Conservation (phyloP, 2,113 vertebrate genomes). For the Catharus minimus region DNA sequence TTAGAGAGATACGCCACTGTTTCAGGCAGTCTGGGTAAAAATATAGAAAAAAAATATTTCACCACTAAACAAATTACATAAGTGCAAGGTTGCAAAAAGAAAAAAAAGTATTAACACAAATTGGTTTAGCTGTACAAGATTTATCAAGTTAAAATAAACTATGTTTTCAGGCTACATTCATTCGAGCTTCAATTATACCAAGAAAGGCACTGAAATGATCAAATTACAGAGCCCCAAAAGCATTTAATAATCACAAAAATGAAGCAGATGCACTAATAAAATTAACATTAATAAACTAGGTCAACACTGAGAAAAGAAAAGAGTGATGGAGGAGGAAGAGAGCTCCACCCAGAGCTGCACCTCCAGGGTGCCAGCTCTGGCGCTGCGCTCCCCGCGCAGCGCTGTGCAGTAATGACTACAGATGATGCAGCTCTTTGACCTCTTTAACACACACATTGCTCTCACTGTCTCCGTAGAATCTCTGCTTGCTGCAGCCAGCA, state of each 20-base stretch:
- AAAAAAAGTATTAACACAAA: conserved; percentile 41
- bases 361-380: neutral
- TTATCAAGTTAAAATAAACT: conserved; percentile 63
- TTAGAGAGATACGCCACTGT: neutral
- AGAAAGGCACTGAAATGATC: conserved; percentile 61
- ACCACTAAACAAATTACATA: conserved; percentile 50
- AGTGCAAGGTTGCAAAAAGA: conserved; percentile 32
- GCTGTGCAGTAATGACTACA: conserved; percentile 10
- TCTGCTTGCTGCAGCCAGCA: neutral
- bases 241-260: conserved; percentile 62
- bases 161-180: conserved; percentile 53
- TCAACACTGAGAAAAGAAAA: conserved; percentile 33
- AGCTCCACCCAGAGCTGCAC: conserved; percentile 30
- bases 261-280: conserved; percentile 55
- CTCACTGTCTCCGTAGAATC: neutral
- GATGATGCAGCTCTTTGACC: conserved; percentile 57
- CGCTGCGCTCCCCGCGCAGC: neutral
- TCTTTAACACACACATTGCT: conserved; percentile 36
- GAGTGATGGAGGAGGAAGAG: neutral
- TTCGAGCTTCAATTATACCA: conserved; percentile 30
- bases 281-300: conserved; percentile 57
- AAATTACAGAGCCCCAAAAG: conserved; percentile 53
- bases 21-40: neutral
- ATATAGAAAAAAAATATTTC: neutral
- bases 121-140: conserved; percentile 55